phyloP scores from a whole-genome alignment of 2,888 invertebrate genomes.

The Gandaritis pyraliata region DNA sequence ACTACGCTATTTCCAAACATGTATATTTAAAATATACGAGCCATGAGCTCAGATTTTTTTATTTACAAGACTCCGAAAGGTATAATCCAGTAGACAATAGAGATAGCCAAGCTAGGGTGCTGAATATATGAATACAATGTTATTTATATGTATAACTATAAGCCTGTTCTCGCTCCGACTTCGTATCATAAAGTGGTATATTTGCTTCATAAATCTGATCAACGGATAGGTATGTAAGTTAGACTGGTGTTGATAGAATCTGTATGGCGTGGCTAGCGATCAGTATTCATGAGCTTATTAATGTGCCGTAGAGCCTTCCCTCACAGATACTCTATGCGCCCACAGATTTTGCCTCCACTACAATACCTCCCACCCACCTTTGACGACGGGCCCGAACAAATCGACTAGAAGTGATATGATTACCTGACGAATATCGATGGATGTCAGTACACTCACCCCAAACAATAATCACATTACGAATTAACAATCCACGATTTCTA shows the following conservation, averaged over 20 bases:
- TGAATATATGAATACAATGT: constrained; percentile 22
- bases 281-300: constrained; percentile 79
- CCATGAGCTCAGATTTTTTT: not conserved
- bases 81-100: constrained; percentile 2
- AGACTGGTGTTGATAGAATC: constrained; percentile 46
- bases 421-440: constrained; percentile 53
- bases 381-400: constrained; percentile 60
- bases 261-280: constrained; percentile 52
- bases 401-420: constrained; percentile 73
- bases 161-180: constrained; percentile 15
- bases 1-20: too few species aligned
- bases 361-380: constrained; percentile 35
- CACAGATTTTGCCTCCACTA: constrained; percentile 65
- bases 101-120: constrained; percentile 5
- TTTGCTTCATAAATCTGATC: constrained; percentile 33
- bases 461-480: constrained; percentile 38
- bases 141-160: constrained; percentile 16
- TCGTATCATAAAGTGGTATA: constrained; percentile 25
- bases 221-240: constrained; percentile 32
- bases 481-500: constrained; percentile 36
- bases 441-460: constrained; percentile 60
- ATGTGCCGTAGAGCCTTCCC: constrained; percentile 61
- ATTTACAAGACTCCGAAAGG: not conserved
- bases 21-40: not conserved
- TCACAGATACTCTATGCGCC: constrained; percentile 49